Evolutionary conservation across 2,797 vertebrate genomes (phyloP).

Genomic region (Dallia pectoralis): DNA sequence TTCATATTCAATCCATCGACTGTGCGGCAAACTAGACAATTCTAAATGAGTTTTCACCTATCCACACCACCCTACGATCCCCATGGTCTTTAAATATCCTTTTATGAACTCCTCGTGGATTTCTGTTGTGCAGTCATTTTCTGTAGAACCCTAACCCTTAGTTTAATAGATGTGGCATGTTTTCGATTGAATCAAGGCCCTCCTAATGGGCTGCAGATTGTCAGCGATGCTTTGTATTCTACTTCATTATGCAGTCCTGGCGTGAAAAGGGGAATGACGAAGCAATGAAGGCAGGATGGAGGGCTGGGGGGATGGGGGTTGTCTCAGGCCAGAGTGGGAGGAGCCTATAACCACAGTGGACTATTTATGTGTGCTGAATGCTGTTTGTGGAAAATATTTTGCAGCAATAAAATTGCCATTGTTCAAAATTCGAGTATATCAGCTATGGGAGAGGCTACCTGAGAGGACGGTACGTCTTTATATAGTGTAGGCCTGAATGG

Average conservation of each 20-base stretch:
- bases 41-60: not conserved
- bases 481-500: slow-evolving; percentile 38
- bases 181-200: slow-evolving; percentile 41
- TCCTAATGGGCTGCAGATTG: slow-evolving; percentile 58
- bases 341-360: slow-evolving; percentile 46
- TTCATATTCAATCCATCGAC: not conserved
- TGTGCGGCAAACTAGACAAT: not conserved
- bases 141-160: not conserved
- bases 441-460: slow-evolving; percentile 14
- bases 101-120: slow-evolving; percentile 15
- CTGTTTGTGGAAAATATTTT: slow-evolving; percentile 46
- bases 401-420: slow-evolving; percentile 47
- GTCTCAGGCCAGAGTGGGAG: slow-evolving; percentile 48
- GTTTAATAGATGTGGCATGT: slow-evolving; percentile 12
- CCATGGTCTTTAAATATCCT: not conserved
- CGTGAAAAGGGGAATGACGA: slow-evolving; percentile 41
- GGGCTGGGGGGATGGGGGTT: slow-evolving; percentile 18
- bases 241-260: slow-evolving; percentile 63
- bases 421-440: slow-evolving; percentile 27
- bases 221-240: slow-evolving; percentile 53
- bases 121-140: slow-evolving; percentile 4
- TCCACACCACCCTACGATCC: not conserved
- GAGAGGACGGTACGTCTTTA: slow-evolving; percentile 8
- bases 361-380: slow-evolving; percentile 43
- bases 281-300: not conserved